Evolutionary conservation across 2,888 invertebrate species (phyloP), one percentile per base, ranked within the genome.

Genomic region (Rhodophaea formosa): DNA sequence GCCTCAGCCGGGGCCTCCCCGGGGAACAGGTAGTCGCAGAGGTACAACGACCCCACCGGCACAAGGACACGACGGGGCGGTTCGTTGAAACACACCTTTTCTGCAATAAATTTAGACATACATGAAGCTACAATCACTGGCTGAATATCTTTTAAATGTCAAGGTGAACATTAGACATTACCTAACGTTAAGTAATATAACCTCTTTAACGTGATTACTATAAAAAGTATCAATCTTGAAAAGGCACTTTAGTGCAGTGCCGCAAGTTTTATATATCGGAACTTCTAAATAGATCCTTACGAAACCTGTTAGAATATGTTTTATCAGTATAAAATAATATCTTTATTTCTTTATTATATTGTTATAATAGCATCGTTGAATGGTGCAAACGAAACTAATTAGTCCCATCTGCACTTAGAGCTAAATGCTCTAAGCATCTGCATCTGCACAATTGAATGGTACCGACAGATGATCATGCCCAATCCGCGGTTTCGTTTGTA

Each of bases 11-110:
- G 93, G 0, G 96, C 95, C 87, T 98, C 98, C 0, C 97, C 98
- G 23, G 97, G 97, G 78, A 98, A 98, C 56, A 98, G 86, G 80
- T 98, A 98, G 82, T 98, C 98, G 55, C 96, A 97, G 39, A 98
- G 93, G 62, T 95, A 95, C 46, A 97, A 90, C 0, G 85, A 70
- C 0, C 88, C 88, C 5, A 97, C 88, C n/a, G 93, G 93, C 15
- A 97, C 95, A 59, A 97, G 92, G 0, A 98, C 96, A 62, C 98
- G 92, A 44, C 97, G 93, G 0, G 98, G 98, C 0, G 97, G 97
- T 82, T 98, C 97, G 74, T 97, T 97, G 65, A 97, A 93, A 64
- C 96, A 96, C 54, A 95, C 94, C 66, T 94, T 93, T 75, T 95
- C 95, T 95, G 74, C 45, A 84, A 83, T 55, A 56, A 52, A 16